phyloP scores from a whole-genome alignment of 2,113 vertebrate species.

The Charadrius vociferus region DNA sequence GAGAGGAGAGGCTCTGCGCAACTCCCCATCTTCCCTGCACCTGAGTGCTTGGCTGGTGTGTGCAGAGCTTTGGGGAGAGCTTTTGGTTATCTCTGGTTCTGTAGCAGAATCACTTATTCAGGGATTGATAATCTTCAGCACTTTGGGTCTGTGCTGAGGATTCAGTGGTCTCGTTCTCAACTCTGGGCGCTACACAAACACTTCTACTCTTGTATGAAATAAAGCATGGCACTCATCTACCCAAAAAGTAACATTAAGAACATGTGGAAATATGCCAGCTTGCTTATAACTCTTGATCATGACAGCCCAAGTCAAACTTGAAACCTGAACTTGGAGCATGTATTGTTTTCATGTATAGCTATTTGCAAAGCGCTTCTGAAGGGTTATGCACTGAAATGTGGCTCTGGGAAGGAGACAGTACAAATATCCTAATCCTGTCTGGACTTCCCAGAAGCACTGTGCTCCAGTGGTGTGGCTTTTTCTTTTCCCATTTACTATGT shows the following conservation, averaged over 20 bases:
- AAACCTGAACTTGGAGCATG: background rate
- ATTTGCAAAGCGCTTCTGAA: background rate
- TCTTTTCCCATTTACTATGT: background rate
- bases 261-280: background rate
- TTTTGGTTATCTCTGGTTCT: background rate
- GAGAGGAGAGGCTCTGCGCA: background rate
- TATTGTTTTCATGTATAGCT: background rate
- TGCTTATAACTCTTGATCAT: accelerated
- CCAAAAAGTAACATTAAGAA: background rate
- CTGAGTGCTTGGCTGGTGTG: background rate
- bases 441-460: background rate
- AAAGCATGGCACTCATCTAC: background rate
- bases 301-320: background rate
- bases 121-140: background rate
- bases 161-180: background rate
- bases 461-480: background rate
- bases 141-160: background rate
- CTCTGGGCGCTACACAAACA: accelerated
- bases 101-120: background rate
- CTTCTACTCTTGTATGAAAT: background rate
- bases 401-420: background rate
- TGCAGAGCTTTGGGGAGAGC: background rate
- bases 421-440: background rate
- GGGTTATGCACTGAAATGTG: background rate
- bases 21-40: background rate